phyloP scores from a whole-genome alignment of 2,888 invertebrate genomes.

The Rhagonycha lutea region DNA sequence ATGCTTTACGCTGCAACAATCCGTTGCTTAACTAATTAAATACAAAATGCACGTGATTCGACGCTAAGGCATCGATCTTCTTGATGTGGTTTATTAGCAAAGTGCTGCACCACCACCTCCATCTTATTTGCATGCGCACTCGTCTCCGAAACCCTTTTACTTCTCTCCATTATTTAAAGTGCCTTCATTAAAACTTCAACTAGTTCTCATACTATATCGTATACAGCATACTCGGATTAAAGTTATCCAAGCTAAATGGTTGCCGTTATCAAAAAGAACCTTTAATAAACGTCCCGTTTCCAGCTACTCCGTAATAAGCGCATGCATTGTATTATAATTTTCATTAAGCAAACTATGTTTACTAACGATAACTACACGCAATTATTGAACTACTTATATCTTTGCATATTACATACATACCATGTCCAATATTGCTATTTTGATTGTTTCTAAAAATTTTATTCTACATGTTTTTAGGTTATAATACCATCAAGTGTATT shows the following conservation, averaged over 20 bases:
- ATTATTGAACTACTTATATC: background rate
- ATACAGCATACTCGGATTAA: slow-evolving; percentile 15
- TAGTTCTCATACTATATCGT: slow-evolving; percentile 24
- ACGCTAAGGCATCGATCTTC: slow-evolving; percentile 42
- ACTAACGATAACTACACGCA: background rate
- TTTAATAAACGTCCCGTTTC: slow-evolving; percentile 3
- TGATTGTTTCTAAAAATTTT: too few relatives aligned
- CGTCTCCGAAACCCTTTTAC: slow-evolving; percentile 44
- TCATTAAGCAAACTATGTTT: background rate
- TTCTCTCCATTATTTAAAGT: slow-evolving; percentile 47
- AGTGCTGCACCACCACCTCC: slow-evolving; percentile 41
- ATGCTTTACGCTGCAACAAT: slow-evolving; percentile 27
- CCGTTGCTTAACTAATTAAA: slow-evolving; percentile 39
- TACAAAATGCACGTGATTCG: slow-evolving; percentile 33
- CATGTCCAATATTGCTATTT: background rate
- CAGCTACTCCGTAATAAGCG: background rate
- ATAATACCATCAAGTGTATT: too few relatives aligned
- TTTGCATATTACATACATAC: background rate
- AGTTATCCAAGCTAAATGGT: slow-evolving; percentile 20
- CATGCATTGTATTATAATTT: background rate
- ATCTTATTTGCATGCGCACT: slow-evolving; percentile 46
- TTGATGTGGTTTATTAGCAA: slow-evolving; percentile 46
- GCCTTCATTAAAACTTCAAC: slow-evolving; percentile 50
- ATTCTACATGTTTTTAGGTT: too few relatives aligned
- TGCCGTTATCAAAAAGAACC: slow-evolving; percentile 10